Evolutionary conservation across 2,113 vertebrate species (phyloP).

Genomic region (Planiliza haematocheilus): DNA sequence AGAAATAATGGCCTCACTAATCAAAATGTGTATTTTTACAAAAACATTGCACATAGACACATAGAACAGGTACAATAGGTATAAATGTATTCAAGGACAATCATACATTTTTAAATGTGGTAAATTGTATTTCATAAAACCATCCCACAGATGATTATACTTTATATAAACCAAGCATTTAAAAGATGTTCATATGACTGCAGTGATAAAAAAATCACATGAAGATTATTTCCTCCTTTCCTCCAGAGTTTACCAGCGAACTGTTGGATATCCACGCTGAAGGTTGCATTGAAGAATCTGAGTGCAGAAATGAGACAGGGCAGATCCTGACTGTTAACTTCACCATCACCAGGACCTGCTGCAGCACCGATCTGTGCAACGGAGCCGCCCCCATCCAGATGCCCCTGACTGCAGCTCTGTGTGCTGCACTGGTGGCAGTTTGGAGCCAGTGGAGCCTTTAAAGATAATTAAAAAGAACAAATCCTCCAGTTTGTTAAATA

Average conservation of each 20-base stretch:
- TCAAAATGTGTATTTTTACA: no score
- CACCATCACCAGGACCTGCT: slow-evolving; percentile 56
- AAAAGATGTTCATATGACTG: neutral
- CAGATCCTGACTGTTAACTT: neutral
- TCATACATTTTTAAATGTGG: no score
- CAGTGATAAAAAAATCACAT: no score
- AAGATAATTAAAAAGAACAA: no score
- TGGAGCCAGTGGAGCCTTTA: neutral
- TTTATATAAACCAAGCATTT: no score
- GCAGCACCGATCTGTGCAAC: slow-evolving; percentile 59
- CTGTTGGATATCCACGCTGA: neutral
- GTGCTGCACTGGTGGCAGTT: slow-evolving; percentile 33
- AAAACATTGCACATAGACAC: no score
- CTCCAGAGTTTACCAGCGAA: neutral
- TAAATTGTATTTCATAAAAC: no score
- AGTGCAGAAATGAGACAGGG: slow-evolving; percentile 48
- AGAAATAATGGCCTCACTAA: no score
- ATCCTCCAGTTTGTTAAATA: no score
- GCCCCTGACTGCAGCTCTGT: slow-evolving; percentile 44
- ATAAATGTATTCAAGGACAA: no score
- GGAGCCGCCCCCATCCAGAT: slow-evolving; percentile 47
- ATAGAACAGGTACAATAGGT: no score
- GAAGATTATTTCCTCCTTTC: neutral
- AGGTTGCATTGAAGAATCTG: slow-evolving; percentile 3
- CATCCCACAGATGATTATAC: no score